These are phyloP conservation scores for Philopedon plagiatum DNA, from an alignment of 2,888 invertebrate species.

Conservation along the genomic window DNA sequence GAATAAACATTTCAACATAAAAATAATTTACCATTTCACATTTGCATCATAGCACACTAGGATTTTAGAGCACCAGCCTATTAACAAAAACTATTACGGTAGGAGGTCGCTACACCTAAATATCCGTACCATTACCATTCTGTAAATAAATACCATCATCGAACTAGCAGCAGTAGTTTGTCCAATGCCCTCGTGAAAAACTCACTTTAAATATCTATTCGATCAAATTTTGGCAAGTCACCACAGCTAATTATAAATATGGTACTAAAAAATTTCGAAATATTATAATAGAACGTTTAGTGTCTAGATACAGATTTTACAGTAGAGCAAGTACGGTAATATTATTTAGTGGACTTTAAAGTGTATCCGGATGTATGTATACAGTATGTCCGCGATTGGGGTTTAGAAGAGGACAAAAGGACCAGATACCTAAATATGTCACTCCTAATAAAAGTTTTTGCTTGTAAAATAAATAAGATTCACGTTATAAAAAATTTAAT, in stretches of 20 bases:
- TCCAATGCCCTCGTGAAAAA: constrained; percentile 25
- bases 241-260: constrained; percentile 44
- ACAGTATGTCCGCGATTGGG: no score
- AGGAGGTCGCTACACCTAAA: constrained; percentile 42
- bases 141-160: constrained; percentile 28
- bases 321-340: constrained; percentile 9
- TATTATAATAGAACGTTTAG: constrained; percentile 27
- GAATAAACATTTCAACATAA: neutral
- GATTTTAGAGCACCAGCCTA: neutral
- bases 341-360: neutral
- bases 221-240: constrained; percentile 40
- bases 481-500: no score
- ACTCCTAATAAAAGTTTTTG: no score
- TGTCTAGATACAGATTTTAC: constrained; percentile 6
- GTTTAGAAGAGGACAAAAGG: no score
- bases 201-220: constrained; percentile 40
- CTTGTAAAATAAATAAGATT: no score
- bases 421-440: no score
- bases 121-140: constrained; percentile 11
- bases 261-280: constrained; percentile 34
- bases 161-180: constrained; percentile 26
- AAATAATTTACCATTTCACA: neutral
- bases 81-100: constrained; percentile 17
- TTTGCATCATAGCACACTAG: constrained; percentile 3
- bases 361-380: no score